A percentile compares a stretch with the other conserved stretches of the same genome.
phyloP scores from a whole-genome alignment of 2,797 vertebrate genomes.

The Nannoperca australis region DNA sequence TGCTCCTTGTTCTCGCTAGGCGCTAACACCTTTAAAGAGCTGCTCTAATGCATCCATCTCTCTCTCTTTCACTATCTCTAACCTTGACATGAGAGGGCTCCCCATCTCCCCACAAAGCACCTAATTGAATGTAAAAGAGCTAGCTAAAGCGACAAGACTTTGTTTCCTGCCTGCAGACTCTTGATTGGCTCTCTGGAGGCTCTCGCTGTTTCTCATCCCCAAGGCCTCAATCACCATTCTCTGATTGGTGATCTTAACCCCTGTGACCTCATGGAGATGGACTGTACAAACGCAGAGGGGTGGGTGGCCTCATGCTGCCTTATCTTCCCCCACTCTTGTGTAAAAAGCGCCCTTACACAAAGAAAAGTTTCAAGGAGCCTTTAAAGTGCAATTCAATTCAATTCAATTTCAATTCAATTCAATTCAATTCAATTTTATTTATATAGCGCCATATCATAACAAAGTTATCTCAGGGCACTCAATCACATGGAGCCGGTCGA shows the following conservation, averaged over 20 bases:
- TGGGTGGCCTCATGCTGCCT: slow-evolving; percentile 34
- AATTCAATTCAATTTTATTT: too few relatives aligned
- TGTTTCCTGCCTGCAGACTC: slow-evolving; percentile 38
- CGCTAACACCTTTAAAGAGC: slow-evolving; percentile 55
- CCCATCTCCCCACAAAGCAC: slow-evolving; percentile 49
- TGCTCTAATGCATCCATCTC: slow-evolving; percentile 46
- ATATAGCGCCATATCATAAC: too few relatives aligned
- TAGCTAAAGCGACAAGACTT: slow-evolving; percentile 42
- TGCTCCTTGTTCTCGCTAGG: slow-evolving; percentile 41
- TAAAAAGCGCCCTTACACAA: neutral
- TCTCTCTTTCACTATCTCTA: slow-evolving; percentile 31
- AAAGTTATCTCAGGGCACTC: too few relatives aligned
- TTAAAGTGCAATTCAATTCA: slow-evolving; percentile 9
- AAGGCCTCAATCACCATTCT: slow-evolving; percentile 69
- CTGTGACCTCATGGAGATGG: slow-evolving; percentile 56
- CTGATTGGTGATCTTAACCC: slow-evolving; percentile 79
- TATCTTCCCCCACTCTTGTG: slow-evolving; percentile 5
- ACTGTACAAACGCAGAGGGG: slow-evolving; percentile 24
- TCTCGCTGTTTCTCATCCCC: slow-evolving; percentile 53
- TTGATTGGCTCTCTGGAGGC: slow-evolving; percentile 70
- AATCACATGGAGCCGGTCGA: too few relatives aligned
- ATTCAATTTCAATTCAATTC: too few relatives aligned
- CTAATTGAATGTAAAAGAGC: slow-evolving; percentile 60
- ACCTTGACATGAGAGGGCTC: slow-evolving; percentile 58
- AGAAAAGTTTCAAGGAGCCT: slow-evolving; percentile 30